Evolutionary conservation across 2,888 invertebrate genomes (phyloP).

Genomic region (Apamea sordens): DNA sequence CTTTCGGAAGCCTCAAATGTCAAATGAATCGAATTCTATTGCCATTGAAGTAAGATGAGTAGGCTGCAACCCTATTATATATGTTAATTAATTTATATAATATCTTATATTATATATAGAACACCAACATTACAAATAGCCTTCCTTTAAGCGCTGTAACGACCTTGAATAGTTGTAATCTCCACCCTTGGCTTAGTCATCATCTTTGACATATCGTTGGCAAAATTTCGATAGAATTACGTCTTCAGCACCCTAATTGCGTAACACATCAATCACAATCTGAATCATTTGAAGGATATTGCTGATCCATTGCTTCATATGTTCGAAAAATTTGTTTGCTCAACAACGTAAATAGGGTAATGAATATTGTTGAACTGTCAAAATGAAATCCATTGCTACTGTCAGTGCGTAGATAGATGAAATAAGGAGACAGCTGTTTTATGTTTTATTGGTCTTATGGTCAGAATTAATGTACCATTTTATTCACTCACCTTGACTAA

Average conservation of each 20-base stretch:
- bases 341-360: no score
- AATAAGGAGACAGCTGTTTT: not conserved
- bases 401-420: not conserved
- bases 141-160: not conserved
- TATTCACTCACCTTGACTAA: not conserved
- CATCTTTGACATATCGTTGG: not conserved
- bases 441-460: not conserved
- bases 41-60: slow-evolving; percentile 39
- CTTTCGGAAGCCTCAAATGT: slow-evolving; percentile 50
- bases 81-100: slow-evolving; percentile 42
- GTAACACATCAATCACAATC: no score
- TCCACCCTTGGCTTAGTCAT: not conserved
- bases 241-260: not conserved
- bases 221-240: not conserved
- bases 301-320: no score
- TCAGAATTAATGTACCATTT: not conserved
- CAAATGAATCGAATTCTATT: slow-evolving; percentile 27
- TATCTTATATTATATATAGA: not conserved
- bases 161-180: not conserved
- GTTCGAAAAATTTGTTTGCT: no score
- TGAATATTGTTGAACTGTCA: no score
- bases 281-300: no score
- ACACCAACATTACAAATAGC: slow-evolving; percentile 1
- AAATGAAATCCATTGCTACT: no score
- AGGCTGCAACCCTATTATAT: slow-evolving; percentile 37